phyloP scores from a whole-genome alignment of 2,888 invertebrate genomes.

The Pristionchus fissidentatus region DNA sequence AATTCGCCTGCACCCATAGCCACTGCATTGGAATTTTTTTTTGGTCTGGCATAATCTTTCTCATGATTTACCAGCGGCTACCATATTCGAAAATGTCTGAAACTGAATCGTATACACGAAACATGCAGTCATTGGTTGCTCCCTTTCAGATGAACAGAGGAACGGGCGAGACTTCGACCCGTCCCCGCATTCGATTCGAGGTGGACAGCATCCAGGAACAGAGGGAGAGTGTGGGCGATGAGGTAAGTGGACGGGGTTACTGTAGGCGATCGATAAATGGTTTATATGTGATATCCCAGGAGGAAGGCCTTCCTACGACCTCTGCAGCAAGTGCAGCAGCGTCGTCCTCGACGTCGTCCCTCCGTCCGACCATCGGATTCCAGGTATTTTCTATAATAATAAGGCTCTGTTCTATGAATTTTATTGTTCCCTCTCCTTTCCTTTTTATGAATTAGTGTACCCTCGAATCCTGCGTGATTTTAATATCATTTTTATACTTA shows the following conservation, averaged over 20 bases:
- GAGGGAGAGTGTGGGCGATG: conserved; percentile 40
- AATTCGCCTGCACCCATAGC: not conserved
- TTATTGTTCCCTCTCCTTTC: not conserved
- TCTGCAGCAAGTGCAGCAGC: not conserved
- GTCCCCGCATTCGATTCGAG: conserved; percentile 13
- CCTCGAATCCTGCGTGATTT: no score
- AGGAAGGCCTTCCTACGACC: not conserved
- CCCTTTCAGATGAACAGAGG: not conserved
- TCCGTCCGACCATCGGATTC: not conserved
- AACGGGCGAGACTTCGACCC: not conserved
- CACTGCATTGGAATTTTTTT: no score
- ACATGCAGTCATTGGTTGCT: no score
- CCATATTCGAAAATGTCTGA: no score
- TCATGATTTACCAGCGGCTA: no score
- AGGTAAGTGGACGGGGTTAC: not conserved
- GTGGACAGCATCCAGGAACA: conserved; percentile 23
- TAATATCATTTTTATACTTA: no score
- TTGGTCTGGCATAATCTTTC: no score
- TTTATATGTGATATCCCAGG: not conserved
- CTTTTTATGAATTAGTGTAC: no score
- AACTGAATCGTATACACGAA: no score
- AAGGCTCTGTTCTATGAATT: not conserved
- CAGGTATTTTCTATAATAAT: not conserved
- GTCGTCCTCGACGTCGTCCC: no score
- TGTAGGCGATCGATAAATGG: not conserved